Evolutionary conservation across 2,113 vertebrate genomes (phyloP), one percentile per base, ranked within the genome.

Genomic region (Chaenogobius annularis): DNA sequence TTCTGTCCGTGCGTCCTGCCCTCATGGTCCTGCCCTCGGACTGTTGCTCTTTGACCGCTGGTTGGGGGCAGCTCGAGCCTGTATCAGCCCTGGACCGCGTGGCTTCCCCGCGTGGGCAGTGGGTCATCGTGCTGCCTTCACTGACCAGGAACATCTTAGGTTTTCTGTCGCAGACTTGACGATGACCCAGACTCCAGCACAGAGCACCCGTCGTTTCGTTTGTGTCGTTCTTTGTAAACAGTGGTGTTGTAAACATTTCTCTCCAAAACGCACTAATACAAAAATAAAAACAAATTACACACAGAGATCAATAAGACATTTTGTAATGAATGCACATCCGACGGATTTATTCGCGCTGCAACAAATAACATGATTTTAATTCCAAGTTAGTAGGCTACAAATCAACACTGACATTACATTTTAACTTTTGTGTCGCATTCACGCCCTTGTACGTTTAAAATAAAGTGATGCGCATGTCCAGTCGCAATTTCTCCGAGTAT

Each of bases 111-210:
- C 61, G 35, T 40, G 20, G n/a, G 19, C 63, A 56, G 10, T 26
- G 37, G 22, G 15, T 68, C 46, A 55, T 2, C 15, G 10, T 69
- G 78, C 14, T 76, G 64, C 75, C 15, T 79, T 84, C 69, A 74
- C 0, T 19, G 46, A 26, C 43, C 43, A 40, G 13, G 22, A 40
- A 40, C 0, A 74, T 12, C 5, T 20, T 40, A 17, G 7, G 0
- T 31, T 61, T 61, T 62, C 12, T 58, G 22, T 23, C 5, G 10
- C 20, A 10, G 7, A n/a, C 1, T 2, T 20, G 1, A 31, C 26
- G 1, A n/a, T 31, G 26, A 31, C 26, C 26, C 26, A 31, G 26
- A 31, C 26, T 31, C 26, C 26, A 50, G 15, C 47, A 19, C 47
- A 19, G 46, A 47, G 6, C 3, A 1, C 1, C 6, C 15, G 1